Evolutionary conservation across 2,797 vertebrate species (phyloP), one percentile per base, ranked within the genome.

Genomic region (Anguilla pacifica): DNA sequence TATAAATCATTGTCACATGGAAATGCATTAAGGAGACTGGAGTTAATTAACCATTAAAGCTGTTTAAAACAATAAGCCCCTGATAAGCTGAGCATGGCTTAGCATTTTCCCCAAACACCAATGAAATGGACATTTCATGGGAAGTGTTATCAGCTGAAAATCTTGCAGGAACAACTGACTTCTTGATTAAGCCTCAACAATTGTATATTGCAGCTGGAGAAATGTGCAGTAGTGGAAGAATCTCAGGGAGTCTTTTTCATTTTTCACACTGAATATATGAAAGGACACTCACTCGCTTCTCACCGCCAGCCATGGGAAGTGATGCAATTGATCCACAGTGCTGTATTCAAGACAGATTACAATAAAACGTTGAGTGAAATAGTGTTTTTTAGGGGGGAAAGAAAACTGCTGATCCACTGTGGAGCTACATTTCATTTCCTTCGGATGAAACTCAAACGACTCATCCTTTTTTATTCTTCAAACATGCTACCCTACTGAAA

Each of bases 221-320:
- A 57, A 57, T 57, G 15, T 57, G 3, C 13, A 57, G 15, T 17
- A 57, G 55, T 55, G 53, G 53, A 55, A 55, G 53, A 55, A 55
- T 55, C 53, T 55, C 53, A 55, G 53, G 53, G 1, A 55, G 13
- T 55, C 55, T 57, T 57, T 57, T 19, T 57, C 13, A 57, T 2
- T n/a, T 92, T 90, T 86, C 86, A 90, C 86, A 74, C 72, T 28
- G 51, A 86, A 89, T 51, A 79, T 85, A 59, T 46, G 7, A 15
- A 87, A 86, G 51, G n/a, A 84, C 19, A 74, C 55, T 57, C 51
- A 83, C 46, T 25, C 43, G 85, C 55, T 64, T 57, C 61, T 67
- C 85, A 46, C 3, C 61, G 35, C 35, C 64, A 67, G 64, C 15
- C 15, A 19, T 79, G 19, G 22, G 28, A 77, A 55, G 77, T 31